These are phyloP conservation scores for Junonia oenone DNA, from an alignment of 2,888 invertebrate species.

Conservation along the genomic window DNA sequence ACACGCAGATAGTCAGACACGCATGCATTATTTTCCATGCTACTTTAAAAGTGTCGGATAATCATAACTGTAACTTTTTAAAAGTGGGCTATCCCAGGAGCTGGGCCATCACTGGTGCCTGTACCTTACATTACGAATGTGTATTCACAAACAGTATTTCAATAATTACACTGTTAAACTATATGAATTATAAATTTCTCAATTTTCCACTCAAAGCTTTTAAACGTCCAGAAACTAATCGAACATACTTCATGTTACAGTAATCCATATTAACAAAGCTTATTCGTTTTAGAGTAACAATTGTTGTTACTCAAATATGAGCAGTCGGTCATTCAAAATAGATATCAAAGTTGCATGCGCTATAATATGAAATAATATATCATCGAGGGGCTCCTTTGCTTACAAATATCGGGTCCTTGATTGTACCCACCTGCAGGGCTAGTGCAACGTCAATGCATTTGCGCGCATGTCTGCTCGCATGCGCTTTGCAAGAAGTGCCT, in stretches of 20 bases:
- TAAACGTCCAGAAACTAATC: background rate
- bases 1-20: too few relatives aligned
- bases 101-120: too few relatives aligned
- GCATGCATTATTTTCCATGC: too few relatives aligned
- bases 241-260: background rate
- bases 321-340: background rate
- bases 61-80: too few relatives aligned
- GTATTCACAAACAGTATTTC: too few relatives aligned
- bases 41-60: too few relatives aligned
- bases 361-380: background rate
- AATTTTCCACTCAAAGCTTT: background rate
- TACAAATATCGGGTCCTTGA: conserved; percentile 5
- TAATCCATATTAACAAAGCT: background rate
- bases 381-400: background rate
- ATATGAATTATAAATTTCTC: too few relatives aligned
- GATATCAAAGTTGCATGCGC: background rate
- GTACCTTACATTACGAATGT: too few relatives aligned
- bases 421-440: conserved; percentile 14
- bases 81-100: too few relatives aligned
- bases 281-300: background rate
- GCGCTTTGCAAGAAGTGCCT: conserved; percentile 15
- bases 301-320: background rate
- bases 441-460: conserved; percentile 8
- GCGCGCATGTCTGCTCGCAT: conserved; percentile 25
- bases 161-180: too few relatives aligned